These are phyloP conservation scores for Limanda limanda DNA, from an alignment of 2,113 vertebrate genomes.

Conservation along the genomic window DNA sequence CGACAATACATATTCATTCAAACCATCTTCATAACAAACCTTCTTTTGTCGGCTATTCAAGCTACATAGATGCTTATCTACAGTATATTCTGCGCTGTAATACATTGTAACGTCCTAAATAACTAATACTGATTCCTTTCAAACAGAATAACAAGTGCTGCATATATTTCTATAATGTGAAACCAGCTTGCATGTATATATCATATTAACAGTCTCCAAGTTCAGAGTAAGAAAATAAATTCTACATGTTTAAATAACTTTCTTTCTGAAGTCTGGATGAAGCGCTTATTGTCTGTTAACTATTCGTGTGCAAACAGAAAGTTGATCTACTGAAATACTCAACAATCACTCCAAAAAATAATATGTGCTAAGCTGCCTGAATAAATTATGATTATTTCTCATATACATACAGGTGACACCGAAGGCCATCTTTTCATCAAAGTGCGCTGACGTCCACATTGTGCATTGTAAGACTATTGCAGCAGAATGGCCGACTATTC, in stretches of 20 bases:
- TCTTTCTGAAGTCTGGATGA: neutral
- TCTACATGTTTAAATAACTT: constrained; percentile 33
- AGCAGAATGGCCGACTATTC: constrained; percentile 14
- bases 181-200: constrained; percentile 6
- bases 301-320: neutral
- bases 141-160: neutral
- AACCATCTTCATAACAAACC: neutral
- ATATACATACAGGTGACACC: constrained; percentile 46
- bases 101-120: neutral
- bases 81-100: constrained; percentile 2
- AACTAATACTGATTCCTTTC: constrained; percentile 13
- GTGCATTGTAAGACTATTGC: constrained; percentile 54
- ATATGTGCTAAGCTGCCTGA: constrained; percentile 65
- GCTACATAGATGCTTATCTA: neutral
- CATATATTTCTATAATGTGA: neutral
- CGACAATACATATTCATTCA: constrained; percentile 29
- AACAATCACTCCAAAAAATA: constrained; percentile 36
- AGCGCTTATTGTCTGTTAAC: neutral
- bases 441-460: constrained; percentile 54
- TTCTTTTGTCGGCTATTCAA: neutral
- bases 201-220: constrained; percentile 14
- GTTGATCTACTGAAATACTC: constrained; percentile 5
- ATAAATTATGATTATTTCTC: constrained; percentile 50
- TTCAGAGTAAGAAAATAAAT: constrained; percentile 55
- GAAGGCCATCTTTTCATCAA: constrained; percentile 35